A percentile compares a stretch with the other conserved stretches of the same genome.
These are phyloP conservation scores for Synergus japonicus DNA, from an alignment of 2,888 invertebrate species.

Conservation along the genomic window DNA sequence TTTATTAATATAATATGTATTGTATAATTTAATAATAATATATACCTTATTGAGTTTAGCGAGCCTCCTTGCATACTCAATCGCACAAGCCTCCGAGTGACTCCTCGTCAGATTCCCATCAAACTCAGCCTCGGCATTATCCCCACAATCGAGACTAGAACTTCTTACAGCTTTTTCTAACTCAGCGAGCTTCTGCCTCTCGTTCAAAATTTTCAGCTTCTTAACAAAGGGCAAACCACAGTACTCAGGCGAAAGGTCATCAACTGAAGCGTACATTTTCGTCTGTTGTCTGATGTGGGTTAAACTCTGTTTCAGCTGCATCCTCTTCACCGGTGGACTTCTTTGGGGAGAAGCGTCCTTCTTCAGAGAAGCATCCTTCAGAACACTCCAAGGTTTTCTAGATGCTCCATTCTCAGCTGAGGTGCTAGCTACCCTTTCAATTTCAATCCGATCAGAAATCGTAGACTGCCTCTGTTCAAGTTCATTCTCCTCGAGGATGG, in stretches of 20 bases:
- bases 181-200: conserved; percentile 91
- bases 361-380: conserved; percentile 83
- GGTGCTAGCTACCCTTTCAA: conserved; percentile 41
- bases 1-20: not conserved
- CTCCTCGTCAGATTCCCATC: conserved; percentile 84
- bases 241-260: conserved; percentile 92
- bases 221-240: conserved; percentile 92
- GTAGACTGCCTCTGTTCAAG: conserved; percentile 53
- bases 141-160: conserved; percentile 87
- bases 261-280: conserved; percentile 90
- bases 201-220: conserved; percentile 92
- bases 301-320: conserved; percentile 66
- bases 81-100: conserved; percentile 89
- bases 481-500: conserved; percentile 60
- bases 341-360: conserved; percentile 62
- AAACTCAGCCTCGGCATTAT: conserved; percentile 81
- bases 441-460: conserved; percentile 30
- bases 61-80: conserved; percentile 79
- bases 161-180: conserved; percentile 89
- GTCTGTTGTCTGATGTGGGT: conserved; percentile 71
- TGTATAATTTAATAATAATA: not conserved
- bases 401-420: conserved; percentile 71
- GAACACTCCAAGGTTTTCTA: conserved; percentile 87
- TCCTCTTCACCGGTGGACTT: conserved; percentile 61
- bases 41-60: conserved; percentile 73